A percentile compares a stretch with the other conserved stretches of the same genome.
These are phyloP conservation scores for Eutrigla gurnardus DNA, from an alignment of 2,797 vertebrate genomes.

Conservation along the genomic window DNA sequence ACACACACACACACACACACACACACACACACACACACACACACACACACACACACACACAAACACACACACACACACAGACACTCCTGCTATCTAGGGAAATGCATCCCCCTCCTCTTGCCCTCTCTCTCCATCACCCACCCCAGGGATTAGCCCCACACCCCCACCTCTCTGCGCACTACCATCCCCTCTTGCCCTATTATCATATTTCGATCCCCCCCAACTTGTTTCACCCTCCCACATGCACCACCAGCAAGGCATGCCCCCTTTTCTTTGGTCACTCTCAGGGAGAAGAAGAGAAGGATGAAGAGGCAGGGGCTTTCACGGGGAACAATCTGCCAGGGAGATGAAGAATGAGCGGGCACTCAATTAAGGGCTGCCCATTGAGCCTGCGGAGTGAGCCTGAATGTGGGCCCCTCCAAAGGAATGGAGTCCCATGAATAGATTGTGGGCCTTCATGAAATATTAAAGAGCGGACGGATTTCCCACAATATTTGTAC, in stretches of 20 bases:
- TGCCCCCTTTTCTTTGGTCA: slow-evolving; percentile 85
- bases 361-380: slow-evolving; percentile 96
- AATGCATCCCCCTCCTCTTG: slow-evolving; percentile 47
- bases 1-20: slow-evolving; percentile 3
- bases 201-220: slow-evolving; percentile 80
- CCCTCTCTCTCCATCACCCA: slow-evolving; percentile 46
- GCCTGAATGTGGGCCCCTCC: slow-evolving; percentile 89
- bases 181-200: slow-evolving; percentile 78
- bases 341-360: slow-evolving; percentile 89
- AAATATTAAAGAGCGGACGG: slow-evolving; percentile 90
- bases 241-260: slow-evolving; percentile 88
- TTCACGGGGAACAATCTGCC: slow-evolving; percentile 87
- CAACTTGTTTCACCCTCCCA: slow-evolving; percentile 79
- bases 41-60: slow-evolving; percentile 9
- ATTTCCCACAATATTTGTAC: slow-evolving; percentile 98
- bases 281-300: slow-evolving; percentile 85
- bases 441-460: slow-evolving; percentile 90
- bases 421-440: slow-evolving; percentile 91
- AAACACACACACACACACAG: slow-evolving; percentile 5
- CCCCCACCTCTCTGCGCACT: slow-evolving; percentile 61
- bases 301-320: slow-evolving; percentile 87
- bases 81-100: slow-evolving; percentile 60
- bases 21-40: slow-evolving; percentile 23
- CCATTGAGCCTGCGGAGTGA: slow-evolving; percentile 88
- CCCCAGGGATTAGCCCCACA: slow-evolving; percentile 78